phyloP scores from a whole-genome alignment of 37 sponge, comb jelly and placozoan species.

The Mnemiopsis leidyi region DNA sequence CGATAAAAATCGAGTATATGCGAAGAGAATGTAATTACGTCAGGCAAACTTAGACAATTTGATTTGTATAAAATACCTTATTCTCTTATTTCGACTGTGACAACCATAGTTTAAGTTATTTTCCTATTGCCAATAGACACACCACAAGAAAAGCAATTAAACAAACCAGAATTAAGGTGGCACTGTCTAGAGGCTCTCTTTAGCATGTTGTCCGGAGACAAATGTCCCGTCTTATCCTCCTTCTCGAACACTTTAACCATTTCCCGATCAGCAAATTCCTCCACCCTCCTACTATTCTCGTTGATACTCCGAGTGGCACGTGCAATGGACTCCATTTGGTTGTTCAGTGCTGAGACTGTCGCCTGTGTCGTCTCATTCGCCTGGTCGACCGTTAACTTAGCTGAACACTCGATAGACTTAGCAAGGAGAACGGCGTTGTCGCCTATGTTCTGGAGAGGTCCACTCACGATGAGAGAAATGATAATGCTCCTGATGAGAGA shows the following conservation, averaged over 20 bases:
- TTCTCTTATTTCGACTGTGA: too few relatives aligned
- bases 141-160: too few relatives aligned
- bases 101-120: too few relatives aligned
- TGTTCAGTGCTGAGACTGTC: not conserved
- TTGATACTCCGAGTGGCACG: not conserved
- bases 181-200: not conserved
- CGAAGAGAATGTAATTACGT: too few relatives aligned
- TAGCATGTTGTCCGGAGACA: not conserved
- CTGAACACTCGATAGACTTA: conserved; percentile 19
- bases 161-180: not conserved
- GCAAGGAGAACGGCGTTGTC: not conserved
- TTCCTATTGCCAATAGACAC: too few relatives aligned
- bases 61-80: too few relatives aligned
- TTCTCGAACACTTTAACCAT: not conserved
- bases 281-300: not conserved
- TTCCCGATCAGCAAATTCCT: conserved; percentile 14
- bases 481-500: conserved; percentile 21
- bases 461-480: not conserved
- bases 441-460: conserved; percentile 39
- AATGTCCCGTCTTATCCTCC: conserved; percentile 25
- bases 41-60: too few relatives aligned
- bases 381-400: conserved; percentile 4
- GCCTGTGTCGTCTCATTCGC: not conserved
- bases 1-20: too few relatives aligned
- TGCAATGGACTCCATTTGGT: conserved; percentile 32